Evolutionary conservation across 2,888 invertebrate species (phyloP).

Genomic region (Heliconius sara): DNA sequence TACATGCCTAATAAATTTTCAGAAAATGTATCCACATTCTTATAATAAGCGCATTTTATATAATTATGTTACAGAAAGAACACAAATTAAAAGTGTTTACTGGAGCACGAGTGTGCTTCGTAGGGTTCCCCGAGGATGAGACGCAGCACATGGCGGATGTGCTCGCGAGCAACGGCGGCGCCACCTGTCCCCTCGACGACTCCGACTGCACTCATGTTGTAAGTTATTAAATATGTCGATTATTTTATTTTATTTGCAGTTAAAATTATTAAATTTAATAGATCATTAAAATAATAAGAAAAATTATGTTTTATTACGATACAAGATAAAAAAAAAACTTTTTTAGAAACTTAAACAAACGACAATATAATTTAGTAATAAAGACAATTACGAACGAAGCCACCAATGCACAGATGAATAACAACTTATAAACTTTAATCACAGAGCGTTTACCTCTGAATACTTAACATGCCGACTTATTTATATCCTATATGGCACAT

Average conservation of each 20-base stretch:
- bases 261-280: neutral
- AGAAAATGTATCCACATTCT: too few species aligned
- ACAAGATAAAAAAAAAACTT: neutral
- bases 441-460: conserved; percentile 64
- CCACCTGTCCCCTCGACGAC: conserved; percentile 90
- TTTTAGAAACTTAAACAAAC: neutral
- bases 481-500: conserved; percentile 66
- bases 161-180: conserved; percentile 93
- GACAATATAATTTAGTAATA: neutral
- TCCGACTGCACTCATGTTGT: conserved; percentile 96
- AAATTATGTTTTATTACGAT: neutral
- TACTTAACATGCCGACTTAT: conserved; percentile 65
- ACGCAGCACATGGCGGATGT: conserved; percentile 96
- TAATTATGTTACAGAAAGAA: conserved; percentile 78
- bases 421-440: conserved; percentile 38
- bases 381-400: conserved; percentile 25
- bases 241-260: neutral
- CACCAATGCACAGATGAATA: conserved; percentile 35
- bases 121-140: conserved; percentile 95
- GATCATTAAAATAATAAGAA: too few species aligned
- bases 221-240: conserved; percentile 73
- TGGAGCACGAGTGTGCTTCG: conserved; percentile 93
- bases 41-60: neutral
- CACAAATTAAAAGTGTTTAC: conserved; percentile 94
- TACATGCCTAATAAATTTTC: too few species aligned